Evolutionary conservation across 2,888 invertebrate genomes (phyloP).

Genomic region (Elaeidobius kamerunicus): DNA sequence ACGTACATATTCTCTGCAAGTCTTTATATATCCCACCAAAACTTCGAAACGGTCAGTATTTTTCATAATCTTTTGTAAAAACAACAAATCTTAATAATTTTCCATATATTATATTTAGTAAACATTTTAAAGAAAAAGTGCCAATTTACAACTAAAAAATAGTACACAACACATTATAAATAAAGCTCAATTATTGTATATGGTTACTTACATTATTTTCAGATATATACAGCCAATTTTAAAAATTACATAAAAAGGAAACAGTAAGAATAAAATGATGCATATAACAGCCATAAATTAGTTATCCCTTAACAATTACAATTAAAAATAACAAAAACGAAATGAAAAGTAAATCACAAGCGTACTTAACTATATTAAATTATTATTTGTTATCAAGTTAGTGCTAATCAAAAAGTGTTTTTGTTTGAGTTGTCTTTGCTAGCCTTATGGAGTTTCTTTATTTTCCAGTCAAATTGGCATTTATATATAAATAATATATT

Average conservation of each 20-base stretch:
- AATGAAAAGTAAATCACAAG: constrained; percentile 20
- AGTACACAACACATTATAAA: constrained; percentile 6
- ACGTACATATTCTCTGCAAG: too few species aligned
- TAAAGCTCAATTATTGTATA: constrained; percentile 13
- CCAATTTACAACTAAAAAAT: background rate
- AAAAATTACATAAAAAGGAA: constrained; percentile 18
- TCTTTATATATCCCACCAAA: too few species aligned
- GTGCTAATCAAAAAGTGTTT: constrained; percentile 9
- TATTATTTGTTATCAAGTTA: constrained; percentile 8
- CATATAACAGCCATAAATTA: constrained; percentile 27
- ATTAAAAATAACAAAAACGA: constrained; percentile 12
- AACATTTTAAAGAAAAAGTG: background rate
- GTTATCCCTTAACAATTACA: constrained; percentile 17
- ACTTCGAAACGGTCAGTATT: too few species aligned
- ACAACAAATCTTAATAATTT: background rate
- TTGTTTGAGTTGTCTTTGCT: background rate
- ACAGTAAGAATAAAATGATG: constrained; percentile 18
- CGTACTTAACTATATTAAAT: constrained; percentile 8
- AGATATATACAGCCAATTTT: constrained; percentile 22
- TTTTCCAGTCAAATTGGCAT: too few species aligned
- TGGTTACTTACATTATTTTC: constrained; percentile 22
- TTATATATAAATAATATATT: too few species aligned
- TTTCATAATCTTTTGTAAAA: too few species aligned
- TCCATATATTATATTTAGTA: background rate
- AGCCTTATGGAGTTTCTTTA: background rate